Conservation (phyloP, 2,888 invertebrate species). For the Carterocephalus palaemon region DNA sequence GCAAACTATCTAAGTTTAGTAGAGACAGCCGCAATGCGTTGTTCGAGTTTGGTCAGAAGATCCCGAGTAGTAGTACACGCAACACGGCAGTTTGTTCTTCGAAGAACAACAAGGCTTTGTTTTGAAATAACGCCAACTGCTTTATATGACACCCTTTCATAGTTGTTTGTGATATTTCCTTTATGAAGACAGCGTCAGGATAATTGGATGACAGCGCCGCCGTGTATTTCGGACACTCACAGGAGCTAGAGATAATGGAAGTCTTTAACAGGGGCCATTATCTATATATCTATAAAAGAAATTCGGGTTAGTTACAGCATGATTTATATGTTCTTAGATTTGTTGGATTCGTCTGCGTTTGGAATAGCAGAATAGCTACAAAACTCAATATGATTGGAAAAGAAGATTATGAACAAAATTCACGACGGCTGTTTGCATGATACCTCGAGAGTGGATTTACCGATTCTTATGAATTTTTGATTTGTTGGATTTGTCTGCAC, state of each 20-base stretch:
- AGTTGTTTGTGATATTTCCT: constrained; percentile 18
- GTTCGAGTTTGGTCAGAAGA: constrained; percentile 9
- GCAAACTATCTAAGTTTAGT: background rate
- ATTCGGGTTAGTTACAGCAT: no score
- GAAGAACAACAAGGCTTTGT: constrained; percentile 12
- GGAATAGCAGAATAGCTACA: no score
- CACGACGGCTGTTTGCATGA: no score
- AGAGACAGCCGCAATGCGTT: constrained; percentile 2
- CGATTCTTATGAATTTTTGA: no score
- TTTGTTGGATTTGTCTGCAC: no score
- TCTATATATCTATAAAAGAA: no score
- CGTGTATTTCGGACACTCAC: constrained; percentile 4
- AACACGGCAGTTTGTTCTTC: background rate
- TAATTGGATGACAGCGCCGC: constrained; percentile 9
- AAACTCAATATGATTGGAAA: no score
- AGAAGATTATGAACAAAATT: no score
- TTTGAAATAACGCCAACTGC: constrained; percentile 9
- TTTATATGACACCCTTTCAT: constrained; percentile 11
- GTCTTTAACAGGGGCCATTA: no score
- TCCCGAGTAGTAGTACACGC: constrained; percentile 4
- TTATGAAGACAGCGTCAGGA: constrained; percentile 11
- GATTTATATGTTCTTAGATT: no score
- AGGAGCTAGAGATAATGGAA: background rate
- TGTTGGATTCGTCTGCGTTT: no score
- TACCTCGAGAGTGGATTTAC: no score